phyloP scores from a whole-genome alignment of 2,797 vertebrate species.

The Notoglanidium macrostoma region DNA sequence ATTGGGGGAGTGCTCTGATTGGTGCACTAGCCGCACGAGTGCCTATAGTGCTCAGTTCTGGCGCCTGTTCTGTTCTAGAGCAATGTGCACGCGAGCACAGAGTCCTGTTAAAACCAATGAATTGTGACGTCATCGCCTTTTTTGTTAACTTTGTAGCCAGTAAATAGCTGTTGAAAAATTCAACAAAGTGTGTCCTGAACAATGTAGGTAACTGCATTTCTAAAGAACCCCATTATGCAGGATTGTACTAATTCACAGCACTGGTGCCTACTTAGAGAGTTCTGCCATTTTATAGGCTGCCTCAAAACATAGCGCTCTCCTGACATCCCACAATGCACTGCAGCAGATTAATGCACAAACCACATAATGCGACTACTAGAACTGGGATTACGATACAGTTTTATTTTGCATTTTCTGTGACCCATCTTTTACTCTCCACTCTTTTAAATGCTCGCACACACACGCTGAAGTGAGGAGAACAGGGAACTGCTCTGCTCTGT shows the following conservation, averaged over 20 bases:
- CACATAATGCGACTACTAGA: background rate
- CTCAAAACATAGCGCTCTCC: background rate
- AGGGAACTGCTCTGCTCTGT: background rate
- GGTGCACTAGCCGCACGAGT: background rate
- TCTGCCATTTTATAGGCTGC: background rate
- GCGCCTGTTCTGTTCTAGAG: too few species aligned
- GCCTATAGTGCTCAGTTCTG: background rate
- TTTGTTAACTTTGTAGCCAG: background rate
- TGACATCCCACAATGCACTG: constrained; percentile 11
- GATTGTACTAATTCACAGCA: background rate
- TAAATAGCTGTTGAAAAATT: background rate
- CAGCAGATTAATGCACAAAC: background rate
- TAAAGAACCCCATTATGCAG: background rate
- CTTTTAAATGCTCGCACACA: background rate
- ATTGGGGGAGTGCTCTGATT: background rate
- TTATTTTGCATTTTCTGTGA: background rate
- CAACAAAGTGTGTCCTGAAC: background rate
- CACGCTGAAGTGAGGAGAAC: background rate
- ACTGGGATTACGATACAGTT: background rate
- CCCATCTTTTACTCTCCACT: background rate
- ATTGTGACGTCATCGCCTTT: background rate
- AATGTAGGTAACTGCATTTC: background rate
- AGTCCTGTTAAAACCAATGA: too few species aligned
- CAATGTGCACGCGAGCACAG: background rate
- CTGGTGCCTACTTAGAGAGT: background rate